Conservation (phyloP, 1,140 invertebrate genomes). For the Drosophila suzukii region DNA sequence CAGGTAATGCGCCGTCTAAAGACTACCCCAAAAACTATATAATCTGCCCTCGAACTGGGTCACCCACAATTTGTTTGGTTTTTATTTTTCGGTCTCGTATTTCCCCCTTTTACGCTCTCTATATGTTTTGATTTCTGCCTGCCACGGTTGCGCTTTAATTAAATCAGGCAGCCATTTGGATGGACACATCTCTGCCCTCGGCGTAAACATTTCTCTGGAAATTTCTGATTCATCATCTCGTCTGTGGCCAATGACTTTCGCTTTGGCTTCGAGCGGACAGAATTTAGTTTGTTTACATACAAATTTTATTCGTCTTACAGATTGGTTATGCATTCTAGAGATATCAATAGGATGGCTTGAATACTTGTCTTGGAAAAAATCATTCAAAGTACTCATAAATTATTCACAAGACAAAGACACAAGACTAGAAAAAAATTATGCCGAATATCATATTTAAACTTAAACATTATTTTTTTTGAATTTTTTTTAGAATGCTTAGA, state of each 20-base stretch:
- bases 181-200: slow-evolving; percentile 15
- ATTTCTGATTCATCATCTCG: slow-evolving; percentile 21
- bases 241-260: slow-evolving; percentile 66
- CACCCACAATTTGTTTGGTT: slow-evolving; percentile 27
- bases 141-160: slow-evolving; percentile 55
- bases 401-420: too few species aligned
- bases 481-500: too few species aligned
- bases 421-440: too few species aligned
- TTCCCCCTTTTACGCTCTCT: slow-evolving; percentile 26
- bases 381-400: slow-evolving; percentile 1
- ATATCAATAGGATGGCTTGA: neutral
- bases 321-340: slow-evolving; percentile 32
- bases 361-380: neutral
- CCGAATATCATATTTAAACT: too few species aligned
- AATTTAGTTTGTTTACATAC: slow-evolving; percentile 43
- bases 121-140: slow-evolving; percentile 60
- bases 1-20: slow-evolving; percentile 13
- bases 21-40: slow-evolving; percentile 31
- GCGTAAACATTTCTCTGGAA: slow-evolving; percentile 19
- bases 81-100: slow-evolving; percentile 5
- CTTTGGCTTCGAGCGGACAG: slow-evolving; percentile 22
- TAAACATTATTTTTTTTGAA: too few species aligned
- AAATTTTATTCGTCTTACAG: slow-evolving; percentile 33
- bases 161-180: slow-evolving; percentile 52
- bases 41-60: slow-evolving; percentile 51